These are phyloP conservation scores for Sebastes miniatus DNA, from an alignment of 2,797 vertebrate genomes.

Conservation along the genomic window DNA sequence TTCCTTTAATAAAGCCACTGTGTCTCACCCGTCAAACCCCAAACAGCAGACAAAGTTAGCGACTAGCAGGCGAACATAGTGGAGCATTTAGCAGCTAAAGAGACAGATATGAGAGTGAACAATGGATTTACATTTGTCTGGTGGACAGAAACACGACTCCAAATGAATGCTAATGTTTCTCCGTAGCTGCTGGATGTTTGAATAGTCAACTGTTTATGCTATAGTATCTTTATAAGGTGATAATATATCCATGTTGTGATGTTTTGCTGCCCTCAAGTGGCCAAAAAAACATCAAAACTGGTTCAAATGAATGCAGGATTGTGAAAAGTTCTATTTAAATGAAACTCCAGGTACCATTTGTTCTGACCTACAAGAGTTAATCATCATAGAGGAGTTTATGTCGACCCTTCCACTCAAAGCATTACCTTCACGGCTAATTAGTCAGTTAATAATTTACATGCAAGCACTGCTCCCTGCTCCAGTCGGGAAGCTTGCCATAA, in stretches of 20 bases:
- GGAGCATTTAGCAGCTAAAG: background rate
- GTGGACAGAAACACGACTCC: background rate
- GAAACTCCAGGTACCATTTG: background rate
- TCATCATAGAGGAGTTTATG: background rate
- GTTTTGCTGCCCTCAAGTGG: background rate
- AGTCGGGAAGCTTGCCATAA: background rate
- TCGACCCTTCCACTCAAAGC: background rate
- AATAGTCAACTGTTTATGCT: background rate
- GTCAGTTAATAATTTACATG: constrained; percentile 8
- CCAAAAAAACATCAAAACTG: background rate
- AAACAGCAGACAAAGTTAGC: background rate
- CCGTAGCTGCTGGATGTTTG: background rate
- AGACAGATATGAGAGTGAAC: background rate
- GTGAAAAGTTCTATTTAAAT: background rate
- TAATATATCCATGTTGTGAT: background rate
- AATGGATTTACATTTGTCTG: background rate
- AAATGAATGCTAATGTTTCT: background rate
- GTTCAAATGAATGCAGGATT: background rate
- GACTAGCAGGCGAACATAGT: background rate
- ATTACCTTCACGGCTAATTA: background rate
- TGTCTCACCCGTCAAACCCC: too few relatives aligned
- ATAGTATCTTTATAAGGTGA: background rate
- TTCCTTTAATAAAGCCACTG: background rate
- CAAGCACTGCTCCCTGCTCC: background rate
- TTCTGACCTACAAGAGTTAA: background rate